Evolutionary conservation across 2,888 invertebrate species (phyloP), one percentile per base, ranked within the genome.

Genomic region (Polydrusus cervinus): DNA sequence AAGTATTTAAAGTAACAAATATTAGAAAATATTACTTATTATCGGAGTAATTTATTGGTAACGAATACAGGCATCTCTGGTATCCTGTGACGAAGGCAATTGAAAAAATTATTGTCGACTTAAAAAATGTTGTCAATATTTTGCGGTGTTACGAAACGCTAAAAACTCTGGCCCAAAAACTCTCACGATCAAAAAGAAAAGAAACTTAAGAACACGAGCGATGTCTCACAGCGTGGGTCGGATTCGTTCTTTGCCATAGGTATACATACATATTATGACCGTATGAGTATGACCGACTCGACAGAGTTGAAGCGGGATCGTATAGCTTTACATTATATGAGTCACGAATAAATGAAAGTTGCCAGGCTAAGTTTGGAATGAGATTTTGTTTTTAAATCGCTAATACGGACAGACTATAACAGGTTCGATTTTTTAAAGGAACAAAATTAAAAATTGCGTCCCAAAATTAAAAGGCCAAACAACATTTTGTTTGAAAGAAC

Each of bases 151-250:
- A 34, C 34, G 34, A 8, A 34, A 7, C 34, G 47, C 9, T 16
- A 47, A 47, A 16, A 16, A n/a, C 16, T 47, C 1, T 11, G 11
- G 11, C 1, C 18, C 51, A 10, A 57, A 57, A 57, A 38, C 57
- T 57, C 57, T 38, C 6, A 34, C 57, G 38, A 57, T 57, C 16
- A 38, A 38, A 55, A 30, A 55, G 51, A 34, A 55, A 9, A 57
- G 57, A 57, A 57, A 57, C 57, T 38, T 14, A 47, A 47, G 64
- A 64, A 18, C 64, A 40, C 43, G 45, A 62, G 16, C 40, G 61
- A 45, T 43, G 61, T 47, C 47, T 64, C 25, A 64, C 47, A 64
- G 13, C 43, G 64, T 64, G 64, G 64, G 62, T 62, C 18, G 45
- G 11, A 2, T 43, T 30, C 11, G 64, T n/a, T 47, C 47, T 47